A percentile compares a stretch with the other conserved stretches of the same genome.
These are phyloP conservation scores for Dynastes grantii DNA, from an alignment of 2,888 invertebrate species.

Conservation along the genomic window DNA sequence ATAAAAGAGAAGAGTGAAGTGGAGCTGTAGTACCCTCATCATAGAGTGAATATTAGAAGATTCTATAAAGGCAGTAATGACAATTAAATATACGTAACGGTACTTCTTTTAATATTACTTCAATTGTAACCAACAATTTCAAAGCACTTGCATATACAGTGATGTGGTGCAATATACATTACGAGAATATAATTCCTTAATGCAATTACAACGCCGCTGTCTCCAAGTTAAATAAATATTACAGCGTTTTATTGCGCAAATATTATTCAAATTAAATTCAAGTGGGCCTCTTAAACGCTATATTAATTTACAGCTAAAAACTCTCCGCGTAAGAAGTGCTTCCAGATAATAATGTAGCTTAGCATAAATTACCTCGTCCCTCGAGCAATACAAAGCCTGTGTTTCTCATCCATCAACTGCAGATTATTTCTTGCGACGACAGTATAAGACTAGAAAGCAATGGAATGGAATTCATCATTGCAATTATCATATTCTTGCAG, in stretches of 20 bases:
- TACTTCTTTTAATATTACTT: too few relatives aligned
- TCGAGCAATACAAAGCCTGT: conserved; percentile 11
- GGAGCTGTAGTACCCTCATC: too few relatives aligned
- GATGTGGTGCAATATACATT: too few relatives aligned
- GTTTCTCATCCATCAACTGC: conserved; percentile 37
- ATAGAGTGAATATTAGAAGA: too few relatives aligned
- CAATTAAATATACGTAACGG: too few relatives aligned
- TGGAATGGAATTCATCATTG: neutral
- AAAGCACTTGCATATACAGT: too few relatives aligned
- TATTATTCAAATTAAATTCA: conserved; percentile 47
- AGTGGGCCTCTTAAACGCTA: conserved; percentile 29
- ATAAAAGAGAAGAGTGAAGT: too few relatives aligned
- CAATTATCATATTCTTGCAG: neutral
- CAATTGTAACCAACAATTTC: too few relatives aligned
- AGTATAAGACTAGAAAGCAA: conserved; percentile 24
- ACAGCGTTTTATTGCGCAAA: conserved; percentile 5
- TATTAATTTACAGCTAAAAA: conserved; percentile 42
- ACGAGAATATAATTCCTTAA: too few relatives aligned
- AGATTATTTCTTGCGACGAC: conserved; percentile 35
- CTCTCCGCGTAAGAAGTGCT: conserved; percentile 39
- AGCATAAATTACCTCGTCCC: conserved; percentile 46
- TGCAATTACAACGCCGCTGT: too few relatives aligned
- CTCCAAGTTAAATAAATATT: conserved; percentile 18
- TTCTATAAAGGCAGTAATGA: too few relatives aligned
- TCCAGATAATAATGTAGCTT: conserved; percentile 46